Evolutionary conservation across 2,113 vertebrate species (phyloP).

Genomic region (Sinocyclocheilus grahami): DNA sequence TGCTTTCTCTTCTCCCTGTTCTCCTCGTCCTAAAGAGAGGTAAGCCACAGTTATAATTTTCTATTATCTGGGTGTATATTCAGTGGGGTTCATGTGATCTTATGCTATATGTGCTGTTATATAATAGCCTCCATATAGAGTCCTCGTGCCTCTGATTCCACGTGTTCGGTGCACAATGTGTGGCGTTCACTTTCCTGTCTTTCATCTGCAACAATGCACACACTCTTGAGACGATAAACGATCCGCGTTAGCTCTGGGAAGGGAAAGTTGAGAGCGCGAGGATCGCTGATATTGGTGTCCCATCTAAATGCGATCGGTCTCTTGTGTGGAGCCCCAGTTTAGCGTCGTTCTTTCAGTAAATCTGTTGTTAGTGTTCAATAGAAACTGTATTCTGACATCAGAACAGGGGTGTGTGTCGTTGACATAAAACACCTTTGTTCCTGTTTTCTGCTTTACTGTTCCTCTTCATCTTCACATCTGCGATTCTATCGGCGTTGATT

Average conservation of each 20-base stretch:
- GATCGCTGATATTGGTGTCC: background rate
- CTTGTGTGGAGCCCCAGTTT: slow-evolving; percentile 34
- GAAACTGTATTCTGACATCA: background rate
- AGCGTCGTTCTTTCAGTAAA: background rate
- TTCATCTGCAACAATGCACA: background rate
- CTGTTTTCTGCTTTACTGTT: background rate
- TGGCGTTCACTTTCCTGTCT: background rate
- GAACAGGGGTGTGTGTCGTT: slow-evolving; percentile 5
- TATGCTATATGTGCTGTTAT: slow-evolving; percentile 1
- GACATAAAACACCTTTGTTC: slow-evolving; percentile 17
- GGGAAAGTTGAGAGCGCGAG: background rate
- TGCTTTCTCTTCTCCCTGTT: background rate
- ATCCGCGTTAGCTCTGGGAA: background rate
- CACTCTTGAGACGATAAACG: slow-evolving; percentile 27
- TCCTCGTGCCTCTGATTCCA: slow-evolving; percentile 4
- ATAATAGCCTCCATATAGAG: background rate
- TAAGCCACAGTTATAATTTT: slow-evolving; percentile 28
- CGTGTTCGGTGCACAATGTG: background rate
- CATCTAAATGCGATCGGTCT: slow-evolving; percentile 13
- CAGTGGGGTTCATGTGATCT: background rate
- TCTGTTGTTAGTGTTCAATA: slow-evolving; percentile 16
- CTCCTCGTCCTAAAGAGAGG: slow-evolving; percentile 42
- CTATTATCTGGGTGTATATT: background rate
- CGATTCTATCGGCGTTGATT: background rate
- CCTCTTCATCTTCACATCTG: background rate